Conservation (phyloP, 2,113 vertebrate species). For the Oryctolagus cuniculus region DNA sequence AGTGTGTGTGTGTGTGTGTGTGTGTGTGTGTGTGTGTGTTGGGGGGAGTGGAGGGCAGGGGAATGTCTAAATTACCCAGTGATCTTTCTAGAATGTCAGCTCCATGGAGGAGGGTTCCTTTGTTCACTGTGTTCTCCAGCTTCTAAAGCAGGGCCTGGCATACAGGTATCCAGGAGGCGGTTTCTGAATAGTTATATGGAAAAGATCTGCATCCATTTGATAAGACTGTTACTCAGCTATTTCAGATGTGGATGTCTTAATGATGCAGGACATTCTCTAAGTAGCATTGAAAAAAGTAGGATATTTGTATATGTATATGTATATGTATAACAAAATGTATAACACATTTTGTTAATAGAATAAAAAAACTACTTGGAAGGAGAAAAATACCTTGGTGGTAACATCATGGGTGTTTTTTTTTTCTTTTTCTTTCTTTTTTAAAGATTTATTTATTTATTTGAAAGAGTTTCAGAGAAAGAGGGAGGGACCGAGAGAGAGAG, state of each 20-base stretch:
- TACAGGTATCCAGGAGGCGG: background rate
- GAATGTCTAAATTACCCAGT: background rate
- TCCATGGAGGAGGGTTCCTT: background rate
- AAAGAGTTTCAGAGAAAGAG: too few species aligned
- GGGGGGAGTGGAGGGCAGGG: background rate
- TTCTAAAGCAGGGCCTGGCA: background rate
- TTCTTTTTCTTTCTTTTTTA: slow-evolving; percentile 48
- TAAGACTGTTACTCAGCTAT: slow-evolving; percentile 6
- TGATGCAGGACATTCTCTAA: background rate
- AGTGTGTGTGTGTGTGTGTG: too few species aligned
- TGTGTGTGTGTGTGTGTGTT: too few species aligned
- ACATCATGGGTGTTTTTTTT: slow-evolving; percentile 18
- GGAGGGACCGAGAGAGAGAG: too few species aligned
- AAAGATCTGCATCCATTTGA: background rate
- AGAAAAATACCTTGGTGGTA: background rate
- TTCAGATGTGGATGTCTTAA: slow-evolving; percentile 35
- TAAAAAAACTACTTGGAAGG: background rate
- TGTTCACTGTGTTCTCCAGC: background rate
- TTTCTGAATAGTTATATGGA: slow-evolving; percentile 30
- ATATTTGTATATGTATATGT: slow-evolving; percentile 55
- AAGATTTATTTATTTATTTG: background rate
- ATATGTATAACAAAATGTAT: too few species aligned
- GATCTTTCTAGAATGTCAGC: slow-evolving; percentile 9
- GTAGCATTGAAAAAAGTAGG: background rate
- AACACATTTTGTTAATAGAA: background rate